Percentiles rank a stretch among this genome's conserved stretches.
These are phyloP conservation scores for Pangasianodon gigas DNA, from an alignment of 2,113 vertebrate species.

Conservation along the genomic window DNA sequence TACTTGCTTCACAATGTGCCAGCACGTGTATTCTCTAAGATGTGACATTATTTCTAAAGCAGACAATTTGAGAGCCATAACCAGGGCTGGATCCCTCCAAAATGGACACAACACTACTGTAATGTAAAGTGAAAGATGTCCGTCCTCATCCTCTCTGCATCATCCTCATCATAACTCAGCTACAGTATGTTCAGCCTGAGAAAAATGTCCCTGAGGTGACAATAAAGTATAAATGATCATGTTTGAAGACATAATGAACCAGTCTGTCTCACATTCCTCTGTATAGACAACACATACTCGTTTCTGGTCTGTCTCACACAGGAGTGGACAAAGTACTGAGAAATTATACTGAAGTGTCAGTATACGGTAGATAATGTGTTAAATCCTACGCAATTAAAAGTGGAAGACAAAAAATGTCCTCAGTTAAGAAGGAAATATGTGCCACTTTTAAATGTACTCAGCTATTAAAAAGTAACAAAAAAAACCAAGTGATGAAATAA, in stretches of 20 bases:
- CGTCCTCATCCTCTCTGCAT: background rate
- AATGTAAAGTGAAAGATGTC: background rate
- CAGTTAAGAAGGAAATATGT: background rate
- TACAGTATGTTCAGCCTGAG: background rate
- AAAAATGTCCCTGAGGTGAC: background rate
- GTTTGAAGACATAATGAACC: background rate
- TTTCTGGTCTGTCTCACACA: background rate
- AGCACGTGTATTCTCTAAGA: too few relatives aligned
- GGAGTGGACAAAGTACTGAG: background rate
- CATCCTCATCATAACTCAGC: background rate
- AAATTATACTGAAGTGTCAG: background rate
- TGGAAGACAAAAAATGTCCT: background rate
- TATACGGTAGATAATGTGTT: background rate
- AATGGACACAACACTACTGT: too few relatives aligned
- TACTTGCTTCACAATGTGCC: too few relatives aligned
- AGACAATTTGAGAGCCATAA: background rate
- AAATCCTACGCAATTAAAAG: background rate
- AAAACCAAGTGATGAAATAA: background rate
- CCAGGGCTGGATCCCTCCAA: too few relatives aligned
- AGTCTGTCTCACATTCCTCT: background rate
- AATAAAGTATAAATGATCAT: background rate
- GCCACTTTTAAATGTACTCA: background rate
- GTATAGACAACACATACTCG: background rate
- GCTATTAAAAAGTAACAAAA: background rate
- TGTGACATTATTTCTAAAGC: too few relatives aligned